Percentiles rank a stretch among this genome's conserved stretches.
Conservation (phyloP, 2,113 vertebrate species). For the Coryphaenoides rupestris region DNA sequence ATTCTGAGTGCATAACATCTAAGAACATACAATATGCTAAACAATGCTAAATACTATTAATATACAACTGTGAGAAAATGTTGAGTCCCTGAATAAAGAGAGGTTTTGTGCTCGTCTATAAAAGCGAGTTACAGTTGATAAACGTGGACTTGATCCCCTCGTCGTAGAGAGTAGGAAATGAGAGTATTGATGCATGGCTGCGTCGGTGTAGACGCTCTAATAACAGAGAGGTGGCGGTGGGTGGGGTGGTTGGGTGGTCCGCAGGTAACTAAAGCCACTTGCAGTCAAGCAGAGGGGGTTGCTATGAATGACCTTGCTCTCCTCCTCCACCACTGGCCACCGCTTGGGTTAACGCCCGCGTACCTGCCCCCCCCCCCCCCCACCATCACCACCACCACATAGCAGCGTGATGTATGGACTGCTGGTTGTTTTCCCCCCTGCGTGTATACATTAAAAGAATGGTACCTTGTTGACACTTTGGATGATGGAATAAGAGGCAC, state of each 20-base stretch:
- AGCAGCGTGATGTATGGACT: constrained; percentile 83
- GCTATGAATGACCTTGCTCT: constrained; percentile 78
- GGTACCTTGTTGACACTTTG: constrained; percentile 82
- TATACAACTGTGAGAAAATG: no score
- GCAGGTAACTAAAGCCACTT: constrained; percentile 22
- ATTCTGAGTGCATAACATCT: no score
- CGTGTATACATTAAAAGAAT: constrained; percentile 91
- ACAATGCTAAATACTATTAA: no score
- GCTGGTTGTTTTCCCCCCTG: constrained; percentile 73
- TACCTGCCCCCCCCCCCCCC: constrained; percentile 75
- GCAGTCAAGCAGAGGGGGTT: constrained; percentile 55
- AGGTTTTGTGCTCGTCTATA: no score
- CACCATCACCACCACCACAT: constrained; percentile 51
- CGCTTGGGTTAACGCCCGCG: constrained; percentile 85
- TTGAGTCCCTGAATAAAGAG: no score
- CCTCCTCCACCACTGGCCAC: constrained; percentile 42
- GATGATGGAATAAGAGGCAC: constrained; percentile 96
- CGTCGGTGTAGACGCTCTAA: constrained; percentile 49
- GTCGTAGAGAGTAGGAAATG: constrained; percentile 45
- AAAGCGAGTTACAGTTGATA: constrained; percentile 25
- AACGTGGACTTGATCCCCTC: constrained; percentile 20
- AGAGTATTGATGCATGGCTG: constrained; percentile 60
- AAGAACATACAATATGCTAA: no score
- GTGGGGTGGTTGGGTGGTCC: no score
- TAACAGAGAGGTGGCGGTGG: constrained; percentile 56